Evolutionary conservation across 2,113 vertebrate species (phyloP).

Genomic region (Tinamus guttatus): DNA sequence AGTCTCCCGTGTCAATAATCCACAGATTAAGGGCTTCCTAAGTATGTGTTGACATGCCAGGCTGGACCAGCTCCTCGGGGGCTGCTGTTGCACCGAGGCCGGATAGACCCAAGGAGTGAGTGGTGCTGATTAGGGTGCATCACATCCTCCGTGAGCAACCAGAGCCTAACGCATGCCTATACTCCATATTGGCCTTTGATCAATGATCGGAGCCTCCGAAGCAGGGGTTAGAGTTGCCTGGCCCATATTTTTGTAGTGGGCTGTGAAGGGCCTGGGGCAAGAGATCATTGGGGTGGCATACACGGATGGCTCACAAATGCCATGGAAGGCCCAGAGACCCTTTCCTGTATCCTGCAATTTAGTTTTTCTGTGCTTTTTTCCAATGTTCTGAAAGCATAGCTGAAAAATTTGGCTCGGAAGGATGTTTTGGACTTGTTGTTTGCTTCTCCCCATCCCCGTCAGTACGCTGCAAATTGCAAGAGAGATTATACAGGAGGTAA

Average conservation of each 20-base stretch:
- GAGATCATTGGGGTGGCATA: background rate
- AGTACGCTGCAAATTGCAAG: background rate
- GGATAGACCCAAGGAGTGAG: background rate
- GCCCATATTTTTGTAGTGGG: background rate
- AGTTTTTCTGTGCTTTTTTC: background rate
- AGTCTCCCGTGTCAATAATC: slow-evolving; percentile 65
- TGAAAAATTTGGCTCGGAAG: background rate
- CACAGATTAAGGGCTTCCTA: slow-evolving; percentile 57
- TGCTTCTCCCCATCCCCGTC: background rate
- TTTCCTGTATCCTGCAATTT: slow-evolving; percentile 11
- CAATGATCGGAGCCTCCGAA: background rate
- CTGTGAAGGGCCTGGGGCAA: background rate
- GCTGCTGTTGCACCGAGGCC: background rate
- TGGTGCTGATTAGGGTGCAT: too few species aligned
- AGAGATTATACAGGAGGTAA: background rate
- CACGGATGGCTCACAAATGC: background rate
- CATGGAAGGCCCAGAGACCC: background rate
- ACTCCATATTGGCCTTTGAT: background rate
- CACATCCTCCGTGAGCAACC: background rate
- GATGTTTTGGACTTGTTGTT: background rate
- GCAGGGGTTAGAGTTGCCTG: background rate
- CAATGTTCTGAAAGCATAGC: background rate
- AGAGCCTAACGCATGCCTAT: background rate
- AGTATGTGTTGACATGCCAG: background rate
- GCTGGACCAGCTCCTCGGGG: background rate